These are phyloP conservation scores for Fissipunctia ypsillon DNA, from an alignment of 2,888 invertebrate genomes.

Conservation along the genomic window DNA sequence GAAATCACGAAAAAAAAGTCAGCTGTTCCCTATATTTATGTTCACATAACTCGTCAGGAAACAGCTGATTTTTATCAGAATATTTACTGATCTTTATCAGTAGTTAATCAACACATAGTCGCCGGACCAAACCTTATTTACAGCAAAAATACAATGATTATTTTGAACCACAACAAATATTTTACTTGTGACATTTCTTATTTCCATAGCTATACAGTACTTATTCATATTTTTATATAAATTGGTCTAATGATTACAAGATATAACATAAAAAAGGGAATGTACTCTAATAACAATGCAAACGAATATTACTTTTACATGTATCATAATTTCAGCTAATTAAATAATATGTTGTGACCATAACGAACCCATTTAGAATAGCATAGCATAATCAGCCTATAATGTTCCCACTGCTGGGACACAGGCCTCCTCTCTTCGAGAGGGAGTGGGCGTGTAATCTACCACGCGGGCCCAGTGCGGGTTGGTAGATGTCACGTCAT, in stretches of 20 bases:
- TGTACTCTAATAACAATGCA: slow-evolving; percentile 12
- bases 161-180: neutral
- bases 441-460: too few relatives aligned
- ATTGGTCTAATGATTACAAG: slow-evolving; percentile 35
- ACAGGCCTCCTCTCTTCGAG: too few relatives aligned
- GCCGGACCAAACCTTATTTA: neutral
- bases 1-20: too few relatives aligned
- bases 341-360: neutral
- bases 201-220: neutral
- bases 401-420: too few relatives aligned
- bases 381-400: too few relatives aligned
- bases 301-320: slow-evolving; percentile 4
- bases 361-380: neutral
- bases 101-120: neutral
- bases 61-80: too few relatives aligned
- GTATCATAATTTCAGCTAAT: neutral
- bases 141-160: slow-evolving; percentile 1
- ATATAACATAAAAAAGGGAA: slow-evolving; percentile 20
- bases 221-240: slow-evolving; percentile 22
- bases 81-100: too few relatives aligned
- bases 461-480: too few relatives aligned
- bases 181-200: slow-evolving; percentile 1
- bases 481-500: too few relatives aligned
- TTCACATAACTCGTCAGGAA: too few relatives aligned
- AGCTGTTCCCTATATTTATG: too few relatives aligned